Conservation (phyloP, 2,797 vertebrate species). For the Cichlasoma orientale region DNA sequence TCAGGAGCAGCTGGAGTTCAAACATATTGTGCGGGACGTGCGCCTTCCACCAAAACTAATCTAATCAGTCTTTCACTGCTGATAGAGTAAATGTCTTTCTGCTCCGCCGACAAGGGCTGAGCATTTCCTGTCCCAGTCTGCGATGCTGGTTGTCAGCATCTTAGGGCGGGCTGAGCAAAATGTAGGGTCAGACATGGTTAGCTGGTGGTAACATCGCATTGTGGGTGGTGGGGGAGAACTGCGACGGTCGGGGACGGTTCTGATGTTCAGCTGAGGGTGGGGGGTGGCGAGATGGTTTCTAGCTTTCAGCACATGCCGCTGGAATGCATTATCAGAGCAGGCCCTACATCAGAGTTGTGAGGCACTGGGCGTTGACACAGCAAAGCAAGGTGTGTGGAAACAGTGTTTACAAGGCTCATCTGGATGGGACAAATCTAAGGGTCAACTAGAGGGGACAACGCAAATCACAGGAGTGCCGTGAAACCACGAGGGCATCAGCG, state of each 20-base stretch:
- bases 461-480: slow-evolving; percentile 67
- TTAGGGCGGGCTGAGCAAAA: slow-evolving; percentile 42
- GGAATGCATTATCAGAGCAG: slow-evolving; percentile 75
- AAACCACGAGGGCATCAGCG: slow-evolving; percentile 54
- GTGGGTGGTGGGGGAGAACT: slow-evolving; percentile 60
- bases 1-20: slow-evolving; percentile 81
- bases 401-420: slow-evolving; percentile 83
- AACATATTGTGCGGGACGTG: slow-evolving; percentile 75
- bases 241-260: background rate
- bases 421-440: slow-evolving; percentile 74
- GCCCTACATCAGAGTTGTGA: slow-evolving; percentile 76
- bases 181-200: slow-evolving; percentile 43
- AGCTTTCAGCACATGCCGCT: slow-evolving; percentile 85
- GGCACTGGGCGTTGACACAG: slow-evolving; percentile 79
- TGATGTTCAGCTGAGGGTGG: slow-evolving; percentile 31
- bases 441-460: slow-evolving; percentile 79
- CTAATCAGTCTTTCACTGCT: slow-evolving; percentile 81
- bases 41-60: slow-evolving; percentile 76
- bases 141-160: slow-evolving; percentile 57
- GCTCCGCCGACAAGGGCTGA: slow-evolving; percentile 83
- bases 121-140: slow-evolving; percentile 85
- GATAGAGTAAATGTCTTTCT: slow-evolving; percentile 87
- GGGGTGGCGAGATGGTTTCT: slow-evolving; percentile 76
- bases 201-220: slow-evolving; percentile 62
- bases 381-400: slow-evolving; percentile 80